Base-by-base conservation (phyloP, 2,797 vertebrate genomes). In the Syngnathus rostellatus region DNA sequence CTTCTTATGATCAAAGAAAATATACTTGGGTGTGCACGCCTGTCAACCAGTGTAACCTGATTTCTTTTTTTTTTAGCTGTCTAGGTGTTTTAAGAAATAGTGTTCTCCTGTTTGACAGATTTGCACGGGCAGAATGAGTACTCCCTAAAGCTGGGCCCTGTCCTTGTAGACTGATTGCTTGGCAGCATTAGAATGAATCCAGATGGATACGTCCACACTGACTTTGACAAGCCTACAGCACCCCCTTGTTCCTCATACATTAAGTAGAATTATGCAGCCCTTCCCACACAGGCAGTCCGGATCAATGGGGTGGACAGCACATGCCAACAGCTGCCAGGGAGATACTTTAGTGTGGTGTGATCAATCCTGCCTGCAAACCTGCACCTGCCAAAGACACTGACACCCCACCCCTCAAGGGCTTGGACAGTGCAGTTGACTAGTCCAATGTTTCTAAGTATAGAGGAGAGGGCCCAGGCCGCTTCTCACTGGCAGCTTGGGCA, bases 231-330 rank as follows among this genome's bases (percentile, higher is more conserved):
- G 74, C 77, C 77, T 53, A 61, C 67, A 78, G 71, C 73, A 51
- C 70, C 74, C 71, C 74, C 72, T 71, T 53, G 43, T 72, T 83
- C 78, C 78, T 86, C 80, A 80, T 86, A 88, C 84, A 90, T 91
- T 90, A 87, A 85, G 83, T 77, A 78, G 78, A 85, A 88, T 91
- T 87, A 89, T 89, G 83, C 85, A 84, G 78, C 72, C 68, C 73
- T 70, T 76, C 70, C 78, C 68, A 68, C 79, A 81, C 82, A 84
- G 83, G 84, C 77, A 71, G 83, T 69, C 77, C 69, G 61, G 73
- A 87, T 90, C 87, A 89, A 83, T 86, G 83, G 74, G 79, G 74
- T 83, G 81, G 81, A 81, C 71, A 73, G 81, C 76, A 82, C 73
- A 79, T 80, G 87, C 80, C 75, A 86, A 78, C 82, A 81, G 81